Evolutionary conservation across 2,888 invertebrate species (phyloP), one percentile per base, ranked within the genome.

Genomic region (Papilio protenor): DNA sequence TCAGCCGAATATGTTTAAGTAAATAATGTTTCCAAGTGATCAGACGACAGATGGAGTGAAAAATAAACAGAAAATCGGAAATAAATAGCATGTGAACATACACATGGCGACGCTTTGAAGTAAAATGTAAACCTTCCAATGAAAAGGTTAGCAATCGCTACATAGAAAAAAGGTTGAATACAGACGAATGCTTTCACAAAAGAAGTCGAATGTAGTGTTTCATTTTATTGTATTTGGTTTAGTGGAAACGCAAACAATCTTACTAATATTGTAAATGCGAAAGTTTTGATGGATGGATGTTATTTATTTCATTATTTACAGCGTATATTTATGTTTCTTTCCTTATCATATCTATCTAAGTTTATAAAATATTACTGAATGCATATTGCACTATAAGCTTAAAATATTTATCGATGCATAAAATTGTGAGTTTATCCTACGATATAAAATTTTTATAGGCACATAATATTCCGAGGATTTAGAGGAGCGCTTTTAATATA

Each of bases 1-100:
- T 87, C 81, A 82, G 82, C 82, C 81, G 79, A 89, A 88, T 88
- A 88, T 86, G 74, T 52, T 52, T 78, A 82, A 79, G 88, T 89
- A 89, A 90, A 88, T 89, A 91, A 91, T 91, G 87, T 89, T 89
- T 86, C 87, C 86, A 85, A 85, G 85, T 81, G 86, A 87, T 85
- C 82, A 79, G 73, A 84, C 84, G 85, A 83, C 87, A 87, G 86
- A 87, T 88, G 81, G 81, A 86, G 84, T 87, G 86, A 84, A 91
- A 90, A 83, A 87, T 89, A 90, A 91, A 91, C 87, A 91, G 83
- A 85, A 90, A 90, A 85, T 89, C 87, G 83, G 76, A 80, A 86
- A 88, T 88, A 88, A 90, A 89, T 87, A 86, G 88, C 85, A 87
- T 85, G 86, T 87, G 83, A 87, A 88, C 83, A 86, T 85, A 81